Evolutionary conservation across 2,797 vertebrate species (phyloP), one percentile per base, ranked within the genome.

Genomic region (Manis crassicaudata): DNA sequence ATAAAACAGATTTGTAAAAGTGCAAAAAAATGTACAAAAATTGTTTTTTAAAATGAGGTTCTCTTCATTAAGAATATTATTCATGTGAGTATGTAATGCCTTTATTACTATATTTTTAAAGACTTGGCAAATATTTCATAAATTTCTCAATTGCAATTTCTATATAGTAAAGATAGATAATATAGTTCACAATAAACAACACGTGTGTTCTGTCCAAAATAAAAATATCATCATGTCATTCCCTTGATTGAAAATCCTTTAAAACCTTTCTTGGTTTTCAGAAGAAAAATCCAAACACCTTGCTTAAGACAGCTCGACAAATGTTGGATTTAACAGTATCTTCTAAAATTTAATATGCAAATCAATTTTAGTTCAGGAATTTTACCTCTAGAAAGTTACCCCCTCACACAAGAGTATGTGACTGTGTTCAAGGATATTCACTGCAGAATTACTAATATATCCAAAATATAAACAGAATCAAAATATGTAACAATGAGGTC

Each of bases 251-350:
- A 95, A 46, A 90, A 91, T 73, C 1, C 52, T 68, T 62, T 65
- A 79, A 90, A 92, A 86, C 37, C 20, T 29, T 32, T 86, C 43
- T 88, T 58, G 70, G 37, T 37, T 90, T 93, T 95, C 90, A 90
- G 76, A 82, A 77, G 73, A 92, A 81, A 90, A 89, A 79, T 85
- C 18, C 18, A 68, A 67, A 80, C 11, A 62, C 11, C 52, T 80
- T 29, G 2, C 9, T 91, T 65, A 79, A 52, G 46, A 79, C 20
- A 60, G 40, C 29, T 84, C 16, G 68, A 43, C 40, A 81, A 63
- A 58, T 72, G 14, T 70, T 20, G 62, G 3, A 84, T 83, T 88
- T 73, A 73, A 88, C 27, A 43, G 18, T 70, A 70, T 25, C 50
- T 58, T 79, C 13, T 21, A 67, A 73, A 79, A 85, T 80, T 54